phyloP scores from a whole-genome alignment of 2,888 invertebrate species.

The Scrobipalpa atriplicella region DNA sequence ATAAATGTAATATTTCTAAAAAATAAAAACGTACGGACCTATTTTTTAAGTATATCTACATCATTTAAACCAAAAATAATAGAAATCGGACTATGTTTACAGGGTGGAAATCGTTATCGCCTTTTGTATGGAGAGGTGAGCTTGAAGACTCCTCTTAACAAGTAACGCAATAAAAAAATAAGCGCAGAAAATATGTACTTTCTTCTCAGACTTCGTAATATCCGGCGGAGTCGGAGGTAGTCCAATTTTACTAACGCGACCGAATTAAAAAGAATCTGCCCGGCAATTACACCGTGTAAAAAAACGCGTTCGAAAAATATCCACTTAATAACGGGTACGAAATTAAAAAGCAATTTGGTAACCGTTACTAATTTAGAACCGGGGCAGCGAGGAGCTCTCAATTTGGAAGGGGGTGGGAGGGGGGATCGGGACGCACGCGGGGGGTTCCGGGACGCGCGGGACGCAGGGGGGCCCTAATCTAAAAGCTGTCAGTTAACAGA shows the following conservation, averaged over 20 bases:
- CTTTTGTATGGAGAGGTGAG: too few species aligned
- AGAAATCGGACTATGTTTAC: too few species aligned
- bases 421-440: constrained; percentile 34
- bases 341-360: constrained; percentile 82
- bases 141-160: too few species aligned
- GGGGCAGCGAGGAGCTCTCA: constrained; percentile 70
- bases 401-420: constrained; percentile 69
- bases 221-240: constrained; percentile 26
- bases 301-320: constrained; percentile 52
- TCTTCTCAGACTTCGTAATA: background rate
- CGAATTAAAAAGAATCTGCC: constrained; percentile 33
- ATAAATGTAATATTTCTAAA: too few species aligned
- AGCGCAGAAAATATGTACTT: background rate
- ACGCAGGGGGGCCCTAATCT: constrained; percentile 71
- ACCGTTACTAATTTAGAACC: constrained; percentile 79
- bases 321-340: constrained; percentile 70
- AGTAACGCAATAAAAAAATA: background rate
- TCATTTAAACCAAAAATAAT: too few species aligned
- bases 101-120: too few species aligned
- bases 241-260: constrained; percentile 29
- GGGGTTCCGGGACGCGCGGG: constrained; percentile 49
- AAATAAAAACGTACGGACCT: too few species aligned
- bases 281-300: constrained; percentile 42
- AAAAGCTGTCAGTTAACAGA: constrained; percentile 78
- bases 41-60: too few species aligned